Evolutionary conservation across 2,113 vertebrate species (phyloP).

Genomic region (Dasypus novemcinctus): DNA sequence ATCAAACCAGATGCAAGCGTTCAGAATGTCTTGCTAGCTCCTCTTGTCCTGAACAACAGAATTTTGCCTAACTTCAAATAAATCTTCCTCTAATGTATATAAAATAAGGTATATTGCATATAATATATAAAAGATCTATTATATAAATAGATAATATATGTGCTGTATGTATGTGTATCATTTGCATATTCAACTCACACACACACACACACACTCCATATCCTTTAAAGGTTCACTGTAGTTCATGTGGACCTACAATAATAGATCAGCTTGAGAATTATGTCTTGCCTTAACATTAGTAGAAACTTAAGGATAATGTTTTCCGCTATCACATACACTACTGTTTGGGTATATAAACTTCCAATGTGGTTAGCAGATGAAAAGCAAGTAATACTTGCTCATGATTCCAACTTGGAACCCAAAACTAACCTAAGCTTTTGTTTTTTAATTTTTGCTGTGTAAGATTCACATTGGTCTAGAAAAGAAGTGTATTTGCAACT

Average conservation of each 20-base stretch:
- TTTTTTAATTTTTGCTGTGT: not conserved
- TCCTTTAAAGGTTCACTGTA: not conserved
- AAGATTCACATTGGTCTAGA: not conserved
- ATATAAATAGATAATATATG: not conserved
- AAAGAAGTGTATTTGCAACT: constrained; percentile 15
- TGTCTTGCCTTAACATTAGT: constrained; percentile 24
- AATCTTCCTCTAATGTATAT: not conserved
- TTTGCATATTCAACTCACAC: not conserved
- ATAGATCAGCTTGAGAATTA: constrained; percentile 32
- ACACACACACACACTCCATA: not conserved
- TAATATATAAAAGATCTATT: not conserved
- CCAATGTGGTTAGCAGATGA: constrained; percentile 47
- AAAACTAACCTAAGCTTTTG: not conserved
- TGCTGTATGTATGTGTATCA: not conserved
- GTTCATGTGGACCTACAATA: constrained; percentile 43
- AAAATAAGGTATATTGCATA: no score
- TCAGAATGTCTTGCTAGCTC: not conserved
- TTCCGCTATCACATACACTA: constrained; percentile 49
- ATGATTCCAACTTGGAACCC: constrained; percentile 20
- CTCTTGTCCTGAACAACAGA: not conserved
- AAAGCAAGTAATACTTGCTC: not conserved
- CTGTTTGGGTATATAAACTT: constrained; percentile 27
- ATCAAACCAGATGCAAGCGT: constrained; percentile 68
- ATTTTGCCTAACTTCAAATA: not conserved
- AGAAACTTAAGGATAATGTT: constrained; percentile 55